Conservation (phyloP, 2,888 invertebrate species). For the Platynereis dumerilii region DNA sequence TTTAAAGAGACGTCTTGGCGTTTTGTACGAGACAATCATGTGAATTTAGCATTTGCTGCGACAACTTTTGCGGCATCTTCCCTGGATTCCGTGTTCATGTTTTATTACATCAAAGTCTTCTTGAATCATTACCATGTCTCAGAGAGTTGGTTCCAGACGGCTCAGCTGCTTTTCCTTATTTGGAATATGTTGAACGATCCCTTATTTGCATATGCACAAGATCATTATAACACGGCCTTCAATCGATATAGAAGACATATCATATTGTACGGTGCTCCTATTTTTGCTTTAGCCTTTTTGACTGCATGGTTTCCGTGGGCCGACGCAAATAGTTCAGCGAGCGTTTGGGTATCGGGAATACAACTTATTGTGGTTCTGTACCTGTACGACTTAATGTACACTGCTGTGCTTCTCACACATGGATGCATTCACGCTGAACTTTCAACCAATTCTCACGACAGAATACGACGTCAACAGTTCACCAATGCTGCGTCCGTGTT, state of each 20-base stretch:
- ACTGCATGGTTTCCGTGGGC: constrained; percentile 64
- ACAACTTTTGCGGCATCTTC: constrained; percentile 46
- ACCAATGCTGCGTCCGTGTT: constrained; percentile 46
- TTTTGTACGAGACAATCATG: constrained; percentile 1
- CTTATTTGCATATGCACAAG: constrained; percentile 63
- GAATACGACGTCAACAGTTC: constrained; percentile 59
- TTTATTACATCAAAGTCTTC: constrained; percentile 65
- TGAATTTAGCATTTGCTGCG: constrained; percentile 45
- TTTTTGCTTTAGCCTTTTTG: constrained; percentile 60
- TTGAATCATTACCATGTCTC: constrained; percentile 62
- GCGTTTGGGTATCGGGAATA: constrained; percentile 58
- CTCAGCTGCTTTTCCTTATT: constrained; percentile 62
- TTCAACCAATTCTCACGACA: constrained; percentile 48
- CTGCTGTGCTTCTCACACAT: constrained; percentile 60
- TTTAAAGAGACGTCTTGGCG: no score
- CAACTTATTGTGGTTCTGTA: constrained; percentile 63
- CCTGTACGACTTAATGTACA: constrained; percentile 64
- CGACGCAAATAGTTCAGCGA: constrained; percentile 30
- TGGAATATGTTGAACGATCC: constrained; percentile 67
- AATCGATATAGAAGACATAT: constrained; percentile 59
- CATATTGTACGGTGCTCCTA: constrained; percentile 62
- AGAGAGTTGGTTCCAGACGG: constrained; percentile 62
- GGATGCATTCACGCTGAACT: constrained; percentile 62
- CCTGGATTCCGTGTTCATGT: constrained; percentile 59
- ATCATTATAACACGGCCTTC: constrained; percentile 49